Evolutionary conservation across 2,797 vertebrate species (phyloP), one percentile per base, ranked within the genome.

Genomic region (Jordanella pulchra): DNA sequence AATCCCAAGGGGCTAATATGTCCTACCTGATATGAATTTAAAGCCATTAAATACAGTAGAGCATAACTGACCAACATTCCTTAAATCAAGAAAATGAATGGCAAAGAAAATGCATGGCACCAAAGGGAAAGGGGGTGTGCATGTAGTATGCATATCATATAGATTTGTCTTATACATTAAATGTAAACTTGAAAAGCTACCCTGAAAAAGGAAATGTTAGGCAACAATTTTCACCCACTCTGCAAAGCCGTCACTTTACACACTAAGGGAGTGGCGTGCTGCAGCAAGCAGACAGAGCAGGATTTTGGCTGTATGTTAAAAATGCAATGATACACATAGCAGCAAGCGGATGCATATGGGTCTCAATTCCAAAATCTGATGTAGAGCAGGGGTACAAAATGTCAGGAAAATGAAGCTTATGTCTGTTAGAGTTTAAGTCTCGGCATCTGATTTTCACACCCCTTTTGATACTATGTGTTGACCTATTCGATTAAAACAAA

Each of bases 201-300:
- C 90, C 89, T 90, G 89, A 85, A 91, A 92, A 89, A 83, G 80
- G 76, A 90, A 90, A 75, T 14, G 86, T 92, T 91, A 91, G 82
- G 77, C 88, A 89, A 79, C 76, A 85, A 85, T 84, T 84, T 88
- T 83, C 85, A 87, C 79, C 83, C 79, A 77, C 85, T 79, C 82
- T 67, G 84, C 75, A 86, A 79, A 81, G 71, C 83, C 35, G 51
- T 82, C 73, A 67, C 64, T 77, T 72, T 42, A 68, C 73, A 87
- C 65, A 69, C 44, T 65, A 23, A 54, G 70, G 73, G 74, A 67
- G 84, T 84, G 75, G 75, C 18, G 82, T 56, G 85, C 84, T 35
- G 72, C 78, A 82, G 86, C 85, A 82, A 86, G 90, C 90, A 86
- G 85, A 78, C 84, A 75, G 81, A 69, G 79, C 86, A 70, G 86